phyloP scores from a whole-genome alignment of 1,140 invertebrate species.

The Spodoptera litura region DNA sequence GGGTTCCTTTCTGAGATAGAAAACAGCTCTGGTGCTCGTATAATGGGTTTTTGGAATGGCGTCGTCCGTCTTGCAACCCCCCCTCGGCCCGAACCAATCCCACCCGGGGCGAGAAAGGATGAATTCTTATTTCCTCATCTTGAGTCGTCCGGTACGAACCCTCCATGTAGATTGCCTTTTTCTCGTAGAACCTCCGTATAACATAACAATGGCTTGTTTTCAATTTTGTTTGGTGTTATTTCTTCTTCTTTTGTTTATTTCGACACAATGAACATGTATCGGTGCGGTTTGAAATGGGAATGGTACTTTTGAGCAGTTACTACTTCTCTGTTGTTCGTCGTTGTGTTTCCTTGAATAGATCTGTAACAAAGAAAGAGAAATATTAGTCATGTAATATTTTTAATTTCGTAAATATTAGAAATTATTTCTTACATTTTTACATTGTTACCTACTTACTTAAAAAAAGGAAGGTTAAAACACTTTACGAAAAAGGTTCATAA shows the following conservation, averaged over 20 bases:
- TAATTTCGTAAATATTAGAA: too few species aligned
- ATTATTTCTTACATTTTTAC: too few species aligned
- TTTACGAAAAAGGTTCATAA: constrained; percentile 52
- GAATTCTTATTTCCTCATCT: constrained; percentile 87
- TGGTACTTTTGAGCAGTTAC: background rate
- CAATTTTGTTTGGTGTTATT: constrained; percentile 79
- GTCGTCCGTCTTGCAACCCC: constrained; percentile 85
- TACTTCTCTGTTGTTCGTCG: background rate
- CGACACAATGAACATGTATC: constrained; percentile 18
- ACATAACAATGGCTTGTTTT: constrained; percentile 85
- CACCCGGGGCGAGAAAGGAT: constrained; percentile 81
- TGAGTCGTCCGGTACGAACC: constrained; percentile 80
- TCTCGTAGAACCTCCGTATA: constrained; percentile 80
- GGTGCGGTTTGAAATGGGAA: background rate
- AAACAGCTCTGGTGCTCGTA: constrained; percentile 85
- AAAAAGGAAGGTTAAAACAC: background rate
- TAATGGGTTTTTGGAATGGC: constrained; percentile 86
- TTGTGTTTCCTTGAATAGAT: background rate
- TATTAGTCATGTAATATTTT: too few species aligned
- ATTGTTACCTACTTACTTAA: background rate
- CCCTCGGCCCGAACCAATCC: constrained; percentile 55
- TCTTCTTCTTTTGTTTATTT: constrained; percentile 61
- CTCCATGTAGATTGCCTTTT: constrained; percentile 85
- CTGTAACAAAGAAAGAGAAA: background rate
- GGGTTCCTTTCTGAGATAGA: constrained; percentile 85